Evolutionary conservation across 2,797 vertebrate genomes (phyloP).

Genomic region (Mergus octosetaceus): DNA sequence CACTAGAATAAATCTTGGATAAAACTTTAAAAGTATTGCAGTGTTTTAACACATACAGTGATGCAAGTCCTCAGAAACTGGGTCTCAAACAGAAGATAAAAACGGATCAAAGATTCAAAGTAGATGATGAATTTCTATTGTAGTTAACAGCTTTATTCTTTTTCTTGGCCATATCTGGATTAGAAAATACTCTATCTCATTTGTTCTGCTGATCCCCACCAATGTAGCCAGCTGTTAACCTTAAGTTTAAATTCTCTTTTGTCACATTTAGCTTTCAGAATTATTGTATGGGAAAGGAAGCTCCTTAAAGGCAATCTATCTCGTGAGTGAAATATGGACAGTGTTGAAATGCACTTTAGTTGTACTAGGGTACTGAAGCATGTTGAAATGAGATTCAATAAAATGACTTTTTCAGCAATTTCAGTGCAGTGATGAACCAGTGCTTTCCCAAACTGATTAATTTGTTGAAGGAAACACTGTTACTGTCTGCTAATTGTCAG

Average conservation of each 20-base stretch:
- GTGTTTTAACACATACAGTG: background rate
- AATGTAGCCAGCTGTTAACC: conserved; percentile 34
- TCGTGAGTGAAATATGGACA: background rate
- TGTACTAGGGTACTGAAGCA: background rate
- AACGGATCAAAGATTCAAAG: background rate
- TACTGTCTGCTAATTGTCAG: conserved; percentile 52
- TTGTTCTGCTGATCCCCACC: conserved; percentile 3
- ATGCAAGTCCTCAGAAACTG: background rate
- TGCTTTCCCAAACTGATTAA: conserved; percentile 59
- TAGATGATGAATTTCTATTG: background rate
- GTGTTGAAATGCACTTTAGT: background rate
- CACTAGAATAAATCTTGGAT: background rate
- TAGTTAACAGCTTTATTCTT: background rate
- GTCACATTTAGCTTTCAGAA: conserved; percentile 13
- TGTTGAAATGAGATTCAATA: conserved; percentile 26
- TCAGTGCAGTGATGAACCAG: conserved; percentile 29
- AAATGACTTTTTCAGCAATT: conserved; percentile 36
- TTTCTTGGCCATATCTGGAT: background rate
- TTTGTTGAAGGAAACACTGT: conserved; percentile 64
- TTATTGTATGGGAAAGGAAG: background rate
- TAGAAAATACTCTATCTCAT: background rate
- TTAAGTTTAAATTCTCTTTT: conserved; percentile 39
- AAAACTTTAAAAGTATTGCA: background rate
- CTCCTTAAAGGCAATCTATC: background rate
- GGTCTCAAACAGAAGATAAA: background rate